A percentile compares a stretch with the other conserved stretches of the same genome.
Conservation (phyloP, 2,888 invertebrate species). For the Heliconius ismenius region DNA sequence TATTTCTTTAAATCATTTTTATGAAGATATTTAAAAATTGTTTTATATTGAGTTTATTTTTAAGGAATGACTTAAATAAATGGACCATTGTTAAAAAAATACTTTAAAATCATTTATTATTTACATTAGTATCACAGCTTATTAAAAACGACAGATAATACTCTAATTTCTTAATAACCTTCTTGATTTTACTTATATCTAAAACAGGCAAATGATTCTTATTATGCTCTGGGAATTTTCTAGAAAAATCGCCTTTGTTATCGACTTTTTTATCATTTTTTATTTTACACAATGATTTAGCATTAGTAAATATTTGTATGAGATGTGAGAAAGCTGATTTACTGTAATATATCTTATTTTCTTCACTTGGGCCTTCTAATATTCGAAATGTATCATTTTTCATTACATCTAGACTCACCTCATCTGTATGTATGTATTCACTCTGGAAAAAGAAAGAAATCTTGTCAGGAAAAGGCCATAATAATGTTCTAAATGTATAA, state of each 20-base stretch:
- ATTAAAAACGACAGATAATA: slow-evolving; percentile 86
- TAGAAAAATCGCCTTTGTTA: slow-evolving; percentile 70
- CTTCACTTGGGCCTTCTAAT: slow-evolving; percentile 82
- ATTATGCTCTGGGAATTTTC: slow-evolving; percentile 81
- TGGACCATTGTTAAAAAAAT: background rate
- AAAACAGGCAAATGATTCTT: slow-evolving; percentile 75
- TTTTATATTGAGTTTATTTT: background rate
- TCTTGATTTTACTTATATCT: slow-evolving; percentile 78
- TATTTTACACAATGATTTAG: slow-evolving; percentile 58
- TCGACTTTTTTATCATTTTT: slow-evolving; percentile 43
- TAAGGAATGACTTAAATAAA: background rate
- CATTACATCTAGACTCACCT: slow-evolving; percentile 81
- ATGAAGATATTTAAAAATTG: no score
- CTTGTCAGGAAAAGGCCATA: no score
- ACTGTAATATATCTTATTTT: slow-evolving; percentile 81
- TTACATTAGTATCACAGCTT: slow-evolving; percentile 53
- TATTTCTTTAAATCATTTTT: no score
- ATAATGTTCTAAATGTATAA: no score
- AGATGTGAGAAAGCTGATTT: slow-evolving; percentile 86
- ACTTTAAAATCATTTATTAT: slow-evolving; percentile 21
- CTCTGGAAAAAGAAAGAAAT: slow-evolving; percentile 69
- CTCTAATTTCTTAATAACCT: slow-evolving; percentile 85
- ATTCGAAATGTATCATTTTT: slow-evolving; percentile 83
- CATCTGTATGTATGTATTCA: slow-evolving; percentile 79
- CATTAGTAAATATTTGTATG: slow-evolving; percentile 75